Evolutionary conservation across 2,797 vertebrate species (phyloP).

Genomic region (Spinus pinus): DNA sequence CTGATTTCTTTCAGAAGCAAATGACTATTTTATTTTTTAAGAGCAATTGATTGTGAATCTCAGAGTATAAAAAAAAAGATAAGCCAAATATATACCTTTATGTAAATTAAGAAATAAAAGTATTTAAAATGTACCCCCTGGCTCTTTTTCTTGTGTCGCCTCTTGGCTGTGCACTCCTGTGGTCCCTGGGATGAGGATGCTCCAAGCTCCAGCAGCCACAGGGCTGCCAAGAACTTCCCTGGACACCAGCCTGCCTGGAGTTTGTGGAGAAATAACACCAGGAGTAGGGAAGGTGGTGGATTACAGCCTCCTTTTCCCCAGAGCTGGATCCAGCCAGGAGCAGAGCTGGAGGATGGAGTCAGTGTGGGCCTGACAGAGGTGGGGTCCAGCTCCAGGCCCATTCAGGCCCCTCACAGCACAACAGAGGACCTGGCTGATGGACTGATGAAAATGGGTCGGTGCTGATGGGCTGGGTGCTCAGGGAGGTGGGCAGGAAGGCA

Average conservation of each 20-base stretch:
- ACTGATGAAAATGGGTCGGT: rapidly evolving
- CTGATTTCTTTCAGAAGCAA: conserved; percentile 94
- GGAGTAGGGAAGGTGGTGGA: background rate
- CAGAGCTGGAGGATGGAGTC: background rate
- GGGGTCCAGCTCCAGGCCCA: background rate
- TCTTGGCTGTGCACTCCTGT: too few species aligned
- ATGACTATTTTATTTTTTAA: conserved; percentile 95
- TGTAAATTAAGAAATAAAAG: conserved; percentile 97
- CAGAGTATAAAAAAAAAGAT: conserved; percentile 77
- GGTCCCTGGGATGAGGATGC: background rate
- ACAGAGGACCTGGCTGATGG: background rate
- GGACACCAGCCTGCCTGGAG: background rate
- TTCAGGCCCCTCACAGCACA: background rate
- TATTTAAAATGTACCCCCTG: conserved; percentile 73
- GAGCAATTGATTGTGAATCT: conserved; percentile 87
- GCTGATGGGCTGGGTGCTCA: rapidly evolving
- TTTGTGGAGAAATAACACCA: rapidly evolving
- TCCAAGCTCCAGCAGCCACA: background rate
- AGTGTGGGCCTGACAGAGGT: background rate
- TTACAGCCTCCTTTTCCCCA: background rate
- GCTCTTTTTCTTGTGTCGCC: background rate
- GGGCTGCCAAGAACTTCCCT: background rate
- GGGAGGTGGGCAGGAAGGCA: background rate
- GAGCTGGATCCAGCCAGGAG: background rate
- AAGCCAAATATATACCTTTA: conserved; percentile 91